These are phyloP conservation scores for Drosophila dunni DNA, from an alignment of 1,140 invertebrate species.

Conservation along the genomic window DNA sequence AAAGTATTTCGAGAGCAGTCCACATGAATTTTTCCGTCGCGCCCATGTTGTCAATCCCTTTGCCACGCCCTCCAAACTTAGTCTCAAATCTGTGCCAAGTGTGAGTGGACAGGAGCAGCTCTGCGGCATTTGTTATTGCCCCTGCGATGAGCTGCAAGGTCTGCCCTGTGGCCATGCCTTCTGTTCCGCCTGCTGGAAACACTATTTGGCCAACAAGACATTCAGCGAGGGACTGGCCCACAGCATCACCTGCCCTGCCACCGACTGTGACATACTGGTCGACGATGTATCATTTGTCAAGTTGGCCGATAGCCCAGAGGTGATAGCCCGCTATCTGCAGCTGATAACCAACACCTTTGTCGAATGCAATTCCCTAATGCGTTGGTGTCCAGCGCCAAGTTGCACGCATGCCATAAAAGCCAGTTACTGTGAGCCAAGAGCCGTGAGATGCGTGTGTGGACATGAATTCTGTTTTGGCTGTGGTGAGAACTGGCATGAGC, in stretches of 20 bases:
- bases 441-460: slow-evolving; percentile 95
- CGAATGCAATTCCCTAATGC: slow-evolving; percentile 97
- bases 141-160: slow-evolving; percentile 95
- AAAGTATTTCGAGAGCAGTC: slow-evolving; percentile 97
- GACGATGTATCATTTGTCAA: slow-evolving; percentile 98
- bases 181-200: slow-evolving; percentile 97
- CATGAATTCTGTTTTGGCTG: slow-evolving; percentile 98
- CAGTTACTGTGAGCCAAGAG: slow-evolving; percentile 94
- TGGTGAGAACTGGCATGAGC: slow-evolving; percentile 99
- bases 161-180: slow-evolving; percentile 98
- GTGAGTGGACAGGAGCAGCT: slow-evolving; percentile 86
- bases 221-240: slow-evolving; percentile 98
- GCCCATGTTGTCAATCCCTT: slow-evolving; percentile 97
- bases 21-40: slow-evolving; percentile 96
- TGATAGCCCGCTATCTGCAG: slow-evolving; percentile 98
- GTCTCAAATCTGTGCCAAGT: neutral
- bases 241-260: slow-evolving; percentile 97
- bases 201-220: slow-evolving; percentile 99
- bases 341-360: slow-evolving; percentile 99
- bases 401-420: slow-evolving; percentile 98
- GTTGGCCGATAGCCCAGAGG: slow-evolving; percentile 95
- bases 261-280: slow-evolving; percentile 95
- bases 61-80: slow-evolving; percentile 20
- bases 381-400: slow-evolving; percentile 98
- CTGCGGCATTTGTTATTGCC: slow-evolving; percentile 84